Conservation (phyloP, 2,113 vertebrate species). For the Penelope pileata region DNA sequence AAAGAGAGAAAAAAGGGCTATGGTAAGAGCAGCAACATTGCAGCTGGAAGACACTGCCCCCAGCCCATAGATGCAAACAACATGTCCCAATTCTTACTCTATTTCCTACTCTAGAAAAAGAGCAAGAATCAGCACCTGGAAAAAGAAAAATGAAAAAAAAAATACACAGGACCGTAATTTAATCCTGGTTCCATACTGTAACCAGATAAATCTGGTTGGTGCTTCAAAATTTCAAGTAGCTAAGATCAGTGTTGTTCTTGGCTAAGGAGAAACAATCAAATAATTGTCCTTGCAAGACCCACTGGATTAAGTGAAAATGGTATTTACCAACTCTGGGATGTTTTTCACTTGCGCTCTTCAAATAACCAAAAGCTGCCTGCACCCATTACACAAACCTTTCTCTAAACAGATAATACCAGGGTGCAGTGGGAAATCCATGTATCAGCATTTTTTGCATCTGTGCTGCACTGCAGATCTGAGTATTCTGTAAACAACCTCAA, state of each 20-base stretch:
- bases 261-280: not conserved
- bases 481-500: not conserved
- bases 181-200: fast-evolving
- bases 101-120: not conserved
- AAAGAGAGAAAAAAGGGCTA: not conserved
- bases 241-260: not conserved
- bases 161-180: not conserved
- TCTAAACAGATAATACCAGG: not conserved
- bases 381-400: not conserved
- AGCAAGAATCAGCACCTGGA: not conserved
- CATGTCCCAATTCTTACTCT: not conserved
- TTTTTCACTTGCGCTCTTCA: not conserved
- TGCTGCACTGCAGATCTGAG: not conserved
- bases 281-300: not conserved
- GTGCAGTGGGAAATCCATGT: not conserved
- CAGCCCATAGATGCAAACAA: not conserved
- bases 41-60: not conserved
- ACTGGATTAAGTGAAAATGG: not conserved
- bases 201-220: not conserved
- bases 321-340: not conserved
- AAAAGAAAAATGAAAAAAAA: not conserved
- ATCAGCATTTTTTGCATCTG: not conserved
- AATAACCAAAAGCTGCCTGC: not conserved
- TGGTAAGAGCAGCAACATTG: not conserved
- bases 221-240: not conserved